Evolutionary conservation across 1,140 invertebrate genomes (phyloP), one percentile per base, ranked within the genome.

Genomic region (Samia ricini): DNA sequence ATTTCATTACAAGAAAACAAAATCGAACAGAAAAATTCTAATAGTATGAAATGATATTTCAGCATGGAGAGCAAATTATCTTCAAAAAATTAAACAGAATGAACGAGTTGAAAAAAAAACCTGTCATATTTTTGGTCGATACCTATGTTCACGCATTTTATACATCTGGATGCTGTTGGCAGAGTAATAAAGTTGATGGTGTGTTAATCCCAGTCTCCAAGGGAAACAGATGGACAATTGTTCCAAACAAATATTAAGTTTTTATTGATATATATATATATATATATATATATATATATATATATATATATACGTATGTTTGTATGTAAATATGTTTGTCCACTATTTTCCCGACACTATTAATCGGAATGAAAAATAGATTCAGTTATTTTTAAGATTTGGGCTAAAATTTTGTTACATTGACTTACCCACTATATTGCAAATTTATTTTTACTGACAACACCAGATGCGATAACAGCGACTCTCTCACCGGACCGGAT

Each of bases 201-300:
- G 61, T 24, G 15, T 57, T 68, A 63, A 50, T 51, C 19, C 66
- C 66, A 52, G 66, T 68, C 18, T 29, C 61, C 51, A 67, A 68
- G 61, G 66, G 52, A 12, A 33, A 68, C 29, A 63, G 66, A 56
- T 68, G 21, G 19, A 63, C 63, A 24, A 68, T 63, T 56, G 54
- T 68, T 51, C 52, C n/a, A n/a, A n/a, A n/a, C n/a, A n/a, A n/a
- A n/a, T n/a, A 42, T n/a, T 10, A 42, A 42, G 8, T 42, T 42
- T n/a, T n/a, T n/a, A n/a, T n/a, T n/a, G n/a, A n/a, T n/a, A n/a
- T n/a, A n/a, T n/a, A n/a, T n/a, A n/a, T n/a, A 42, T n/a, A 42
- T n/a, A n/a, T 42, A 42, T 42, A 8, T 42, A 42, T 42, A n/a
- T 42, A 42, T 42, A 10, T 10, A 10, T 42, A 42, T n/a, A n/a